Base-by-base conservation (phyloP, 2,797 vertebrate genomes). In the Erithacus rubecula region DNA sequence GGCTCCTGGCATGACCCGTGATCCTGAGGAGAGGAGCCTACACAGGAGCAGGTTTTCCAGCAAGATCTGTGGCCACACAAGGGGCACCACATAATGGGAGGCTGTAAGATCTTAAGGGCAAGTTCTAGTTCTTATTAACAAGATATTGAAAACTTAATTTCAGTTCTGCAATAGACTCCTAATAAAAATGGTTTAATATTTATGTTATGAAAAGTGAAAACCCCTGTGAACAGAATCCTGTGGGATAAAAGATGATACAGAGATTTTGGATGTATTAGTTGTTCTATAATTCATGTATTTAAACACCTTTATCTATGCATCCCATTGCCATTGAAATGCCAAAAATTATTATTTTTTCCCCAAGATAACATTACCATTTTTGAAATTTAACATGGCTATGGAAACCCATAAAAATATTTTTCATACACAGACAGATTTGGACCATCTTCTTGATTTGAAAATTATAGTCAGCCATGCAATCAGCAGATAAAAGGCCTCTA, bases 401-500 rank as follows among this genome's bases (percentile, higher is more conserved):
- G 22, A 94, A 80, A 71, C 1, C 11, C 17, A 32, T 70, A 20
- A 82, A 89, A 90, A 41, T 79, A 47, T 64, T 74, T 90, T 76
- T 64, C 24, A 58, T 34, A 78, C 43, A 21, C 11, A 53, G 56
- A 74, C 30, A 67, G 17, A 78, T 85, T 59, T 95, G 29, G 89
- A 88, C 10, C 11, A 39, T 18, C 14, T 55, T 93, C 88, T 63
- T 86, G 4, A 89, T 93, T 93, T 90, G 65, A 49, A 84, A 89
- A 84, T 93, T 90, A 60, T 32, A 87, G 36, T 90, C 69, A 87
- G 10, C 27, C 74, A 72, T 90, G 53, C 47, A 63, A 81, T 79
- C 78, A 93, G 76, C 53, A 93, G 80, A 96, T 83, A 82, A 83
- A 90, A 91, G 39, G 36, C 39, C 56, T 93, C 49, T 64, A 93